phyloP scores from a whole-genome alignment of 2,113 vertebrate species.

The Telmatochromis brachygnathus region DNA sequence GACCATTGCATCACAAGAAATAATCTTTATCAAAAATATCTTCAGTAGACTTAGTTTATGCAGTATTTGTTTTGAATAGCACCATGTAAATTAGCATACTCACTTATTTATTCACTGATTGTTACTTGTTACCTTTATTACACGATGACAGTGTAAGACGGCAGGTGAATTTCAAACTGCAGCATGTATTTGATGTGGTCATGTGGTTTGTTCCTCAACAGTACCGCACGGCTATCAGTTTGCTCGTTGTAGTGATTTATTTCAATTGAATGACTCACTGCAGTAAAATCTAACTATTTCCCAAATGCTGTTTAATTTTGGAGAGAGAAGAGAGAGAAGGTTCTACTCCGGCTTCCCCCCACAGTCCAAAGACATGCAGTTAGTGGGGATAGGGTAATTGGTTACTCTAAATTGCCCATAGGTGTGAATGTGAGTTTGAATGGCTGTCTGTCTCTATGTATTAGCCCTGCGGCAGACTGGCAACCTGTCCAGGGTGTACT shows the following conservation, averaged over 20 bases:
- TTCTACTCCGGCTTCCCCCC: not conserved
- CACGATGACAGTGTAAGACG: not conserved
- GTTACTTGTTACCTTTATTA: not conserved
- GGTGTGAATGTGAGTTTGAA: not conserved
- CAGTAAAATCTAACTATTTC: not conserved
- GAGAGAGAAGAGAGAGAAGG: not conserved
- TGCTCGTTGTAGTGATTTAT: not conserved
- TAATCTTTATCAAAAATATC: not conserved
- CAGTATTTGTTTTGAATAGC: not conserved
- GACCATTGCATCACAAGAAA: not conserved
- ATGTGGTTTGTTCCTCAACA: not conserved
- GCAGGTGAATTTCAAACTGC: not conserved
- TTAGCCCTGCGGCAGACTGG: not conserved
- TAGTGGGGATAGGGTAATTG: not conserved
- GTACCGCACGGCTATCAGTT: not conserved
- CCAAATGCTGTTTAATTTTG: not conserved
- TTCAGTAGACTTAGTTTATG: not conserved
- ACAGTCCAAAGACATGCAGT: not conserved
- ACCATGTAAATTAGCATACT: not conserved
- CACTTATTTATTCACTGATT: not conserved
- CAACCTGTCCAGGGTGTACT: not conserved
- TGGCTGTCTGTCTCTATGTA: not conserved
- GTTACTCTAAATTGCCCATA: not conserved
- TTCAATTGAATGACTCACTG: not conserved
- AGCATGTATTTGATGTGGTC: not conserved